Conservation (phyloP, 2,797 vertebrate genomes). For the Notolabrus celidotus region DNA sequence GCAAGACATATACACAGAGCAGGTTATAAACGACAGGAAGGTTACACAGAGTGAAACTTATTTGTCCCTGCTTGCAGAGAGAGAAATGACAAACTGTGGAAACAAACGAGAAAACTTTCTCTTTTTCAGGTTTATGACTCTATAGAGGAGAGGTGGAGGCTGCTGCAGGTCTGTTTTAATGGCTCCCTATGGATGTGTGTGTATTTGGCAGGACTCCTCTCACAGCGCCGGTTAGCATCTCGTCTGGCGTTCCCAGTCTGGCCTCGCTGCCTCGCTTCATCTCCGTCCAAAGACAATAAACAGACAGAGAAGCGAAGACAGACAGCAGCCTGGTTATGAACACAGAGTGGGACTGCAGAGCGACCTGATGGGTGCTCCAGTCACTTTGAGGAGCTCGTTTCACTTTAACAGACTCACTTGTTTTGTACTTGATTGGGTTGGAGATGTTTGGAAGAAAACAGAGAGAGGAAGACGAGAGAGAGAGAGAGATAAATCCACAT, state of each 20-base stretch:
- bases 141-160: constrained; percentile 37
- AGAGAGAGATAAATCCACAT: neutral
- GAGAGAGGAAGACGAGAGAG: neutral
- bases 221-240: constrained; percentile 46
- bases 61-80: neutral
- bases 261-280: constrained; percentile 57
- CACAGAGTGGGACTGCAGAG: constrained; percentile 9
- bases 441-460: neutral
- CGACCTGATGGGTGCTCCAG: constrained; percentile 21
- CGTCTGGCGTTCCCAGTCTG: constrained; percentile 45
- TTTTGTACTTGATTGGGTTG: constrained; percentile 2
- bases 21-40: constrained; percentile 13
- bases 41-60: constrained; percentile 10
- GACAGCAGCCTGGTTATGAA: constrained; percentile 38
- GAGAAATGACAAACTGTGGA: constrained; percentile 28
- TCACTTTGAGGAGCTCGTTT: neutral
- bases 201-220: constrained; percentile 50
- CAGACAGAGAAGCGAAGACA: constrained; percentile 41
- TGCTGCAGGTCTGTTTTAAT: constrained; percentile 40
- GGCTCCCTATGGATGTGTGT: constrained; percentile 41
- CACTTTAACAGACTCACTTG: constrained; percentile 22
- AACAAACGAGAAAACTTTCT: neutral
- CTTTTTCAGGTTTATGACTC: constrained; percentile 43
- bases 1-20: constrained; percentile 21
- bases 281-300: constrained; percentile 71